Evolutionary conservation across 1,140 invertebrate species (phyloP).

Genomic region (Calliphora vicina): DNA sequence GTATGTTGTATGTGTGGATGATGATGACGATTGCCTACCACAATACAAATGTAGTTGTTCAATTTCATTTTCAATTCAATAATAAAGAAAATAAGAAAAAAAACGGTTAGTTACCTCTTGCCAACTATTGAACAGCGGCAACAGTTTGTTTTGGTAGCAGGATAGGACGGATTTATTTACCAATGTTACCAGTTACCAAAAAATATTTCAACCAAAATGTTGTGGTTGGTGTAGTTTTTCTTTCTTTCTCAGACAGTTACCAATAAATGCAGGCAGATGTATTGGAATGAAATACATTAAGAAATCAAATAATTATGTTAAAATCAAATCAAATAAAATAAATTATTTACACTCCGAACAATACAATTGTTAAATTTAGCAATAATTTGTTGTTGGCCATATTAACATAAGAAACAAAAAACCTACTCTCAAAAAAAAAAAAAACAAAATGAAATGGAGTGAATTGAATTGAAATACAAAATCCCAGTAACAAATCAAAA

Average conservation of each 20-base stretch:
- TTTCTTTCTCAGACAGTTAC: not conserved
- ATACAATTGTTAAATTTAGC: not conserved
- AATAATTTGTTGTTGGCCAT: constrained; percentile 5
- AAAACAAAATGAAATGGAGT: not conserved
- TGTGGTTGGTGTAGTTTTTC: not conserved
- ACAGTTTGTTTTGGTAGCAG: not conserved
- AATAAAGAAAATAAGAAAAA: too few species aligned
- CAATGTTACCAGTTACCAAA: not conserved
- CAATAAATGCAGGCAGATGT: too few species aligned
- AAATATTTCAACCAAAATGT: not conserved
- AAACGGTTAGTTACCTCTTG: not conserved
- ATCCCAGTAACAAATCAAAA: not conserved
- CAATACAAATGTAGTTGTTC: too few species aligned
- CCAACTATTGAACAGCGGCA: not conserved
- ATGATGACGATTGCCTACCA: too few species aligned
- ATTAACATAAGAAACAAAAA: not conserved
- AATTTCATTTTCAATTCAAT: too few species aligned
- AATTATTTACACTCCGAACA: not conserved
- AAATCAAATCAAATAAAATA: not conserved
- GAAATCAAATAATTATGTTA: not conserved
- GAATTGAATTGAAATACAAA: not conserved
- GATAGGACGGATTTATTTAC: not conserved
- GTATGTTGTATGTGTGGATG: too few species aligned
- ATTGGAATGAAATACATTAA: not conserved
- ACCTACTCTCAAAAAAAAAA: not conserved